Conservation (phyloP, 2,113 vertebrate species). For the Propithecus coquereli region DNA sequence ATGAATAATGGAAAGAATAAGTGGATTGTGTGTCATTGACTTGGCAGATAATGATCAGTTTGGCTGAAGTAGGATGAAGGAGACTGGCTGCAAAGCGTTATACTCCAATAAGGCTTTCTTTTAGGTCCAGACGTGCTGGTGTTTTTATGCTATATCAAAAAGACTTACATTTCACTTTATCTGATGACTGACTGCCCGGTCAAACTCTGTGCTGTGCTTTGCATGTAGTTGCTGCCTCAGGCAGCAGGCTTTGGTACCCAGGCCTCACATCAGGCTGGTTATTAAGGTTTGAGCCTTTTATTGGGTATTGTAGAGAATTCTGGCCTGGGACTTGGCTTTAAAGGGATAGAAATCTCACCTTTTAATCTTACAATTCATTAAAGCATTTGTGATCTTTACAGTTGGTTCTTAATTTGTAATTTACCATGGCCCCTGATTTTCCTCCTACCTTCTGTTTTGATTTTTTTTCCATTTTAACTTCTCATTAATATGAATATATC, state of each 20-base stretch:
- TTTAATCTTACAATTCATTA: neutral
- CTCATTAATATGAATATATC: neutral
- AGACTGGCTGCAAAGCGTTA: neutral
- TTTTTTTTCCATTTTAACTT: constrained; percentile 1
- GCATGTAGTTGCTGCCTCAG: neutral
- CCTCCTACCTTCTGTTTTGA: neutral
- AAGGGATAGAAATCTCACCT: neutral
- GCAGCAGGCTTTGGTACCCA: neutral
- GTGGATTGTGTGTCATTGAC: neutral
- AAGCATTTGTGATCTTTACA: neutral
- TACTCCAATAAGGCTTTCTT: neutral
- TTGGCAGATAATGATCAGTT: neutral
- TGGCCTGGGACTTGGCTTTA: neutral
- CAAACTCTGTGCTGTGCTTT: neutral
- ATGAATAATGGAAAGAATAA: neutral
- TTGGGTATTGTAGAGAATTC: neutral
- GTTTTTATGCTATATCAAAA: neutral
- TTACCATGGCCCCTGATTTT: neutral
- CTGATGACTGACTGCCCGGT: neutral
- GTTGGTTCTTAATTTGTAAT: constrained; percentile 29
- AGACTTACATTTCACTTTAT: neutral
- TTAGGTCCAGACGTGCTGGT: neutral
- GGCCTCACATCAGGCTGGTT: neutral
- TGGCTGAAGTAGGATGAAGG: neutral
- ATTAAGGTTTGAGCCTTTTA: neutral